Base-by-base conservation (phyloP, 2,888 invertebrate genomes). In the Dolichomitus sp. region DNA sequence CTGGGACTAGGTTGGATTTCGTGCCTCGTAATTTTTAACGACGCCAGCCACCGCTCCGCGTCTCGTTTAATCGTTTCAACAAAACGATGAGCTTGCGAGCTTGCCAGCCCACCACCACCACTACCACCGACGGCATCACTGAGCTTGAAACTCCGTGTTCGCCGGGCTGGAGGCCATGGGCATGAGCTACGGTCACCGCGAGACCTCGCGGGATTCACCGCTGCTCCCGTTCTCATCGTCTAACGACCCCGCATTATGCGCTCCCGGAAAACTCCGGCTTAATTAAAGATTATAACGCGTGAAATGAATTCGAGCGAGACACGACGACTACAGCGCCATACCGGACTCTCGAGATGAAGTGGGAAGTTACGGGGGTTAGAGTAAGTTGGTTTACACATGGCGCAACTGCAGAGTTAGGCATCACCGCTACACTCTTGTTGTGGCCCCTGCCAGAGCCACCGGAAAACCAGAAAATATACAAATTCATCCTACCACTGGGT, bases 211-310 rank as follows among this genome's bases (percentile, higher is more conserved):
- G 84, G 81, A 87, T 86, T 80, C 83, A 77, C 66, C 79, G 42
- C 50, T 72, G 65, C 72, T 37, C 52, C 68, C 83, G 68, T 82
- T 83, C 79, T 83, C 83, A 80, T 85, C 87, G 87, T 89, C 88
- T 90, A 91, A 90, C 89, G 88, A 91, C 86, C 87, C 85, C 86
- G 87, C 88, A 89, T 91, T 90, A 89, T 88, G 87, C 87, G 83
- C 88, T 72, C 82, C 80, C 81, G 87, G 89, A 88, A 89, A 88
- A 89, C 86, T 88, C 87, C 6, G 80, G 83, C 89, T 91, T 91
- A 91, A 91, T 91, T 91, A 91, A 91, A 90, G 89, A 91, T 91
- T 90, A 90, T 91, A 90, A 90, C 88, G 91, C 88, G 89, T 89
- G 87, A 90, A 91, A 90, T 88, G 89, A 90, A 91, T 89, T 89